Base-by-base conservation (phyloP, 2,888 invertebrate genomes). In the Junonia oenone region DNA sequence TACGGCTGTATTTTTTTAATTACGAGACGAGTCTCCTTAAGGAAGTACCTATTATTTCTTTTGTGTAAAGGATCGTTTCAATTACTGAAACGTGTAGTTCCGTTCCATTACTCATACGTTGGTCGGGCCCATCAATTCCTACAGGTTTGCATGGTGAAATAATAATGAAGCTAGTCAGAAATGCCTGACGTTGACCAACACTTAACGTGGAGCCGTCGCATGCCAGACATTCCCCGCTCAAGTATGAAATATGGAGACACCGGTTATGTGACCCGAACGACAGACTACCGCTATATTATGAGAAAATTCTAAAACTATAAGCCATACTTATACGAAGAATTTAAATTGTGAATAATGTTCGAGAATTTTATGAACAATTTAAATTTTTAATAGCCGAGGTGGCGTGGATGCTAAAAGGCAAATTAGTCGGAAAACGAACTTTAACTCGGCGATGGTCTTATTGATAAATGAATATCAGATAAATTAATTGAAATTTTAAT, bases 241-340 rank as follows among this genome's bases (percentile, higher is more conserved):
- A 75, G 71, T 75, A 78, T 83, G 81, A 83, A 82, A 80, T 83
- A 81, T 82, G 74, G 70, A 71, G 72, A 65, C 72, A 70, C 68
- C 64, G 66, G 63, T 66, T 71, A 70, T 75, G 68, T 66, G 75
- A 72, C 71, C 64, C 68, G 59, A 61, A 62, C 64, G 66, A 63
- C 58, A 63, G 61, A 59, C 61, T 68, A 66, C 55, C 58, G 56
- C 58, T 56, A 58, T 62, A 58, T 59, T 73, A 73, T 67, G 67
- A 67, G 68, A 64, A 70, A 72, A 76, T 76, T 81, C 73, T 78
- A 68, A 74, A 78, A 75, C 71, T 73, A 68, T 60, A 59, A 51
- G 61, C 58, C 59, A 55, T 61, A 54, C 56, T 62, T 51, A 58
- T 40, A 49, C 55, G 52, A 56, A 63, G 59, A 61, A 63, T 58